Percentiles rank a stretch among this genome's conserved stretches.
Conservation (phyloP, 2,797 vertebrate species). For the Sibirionetta formosa region DNA sequence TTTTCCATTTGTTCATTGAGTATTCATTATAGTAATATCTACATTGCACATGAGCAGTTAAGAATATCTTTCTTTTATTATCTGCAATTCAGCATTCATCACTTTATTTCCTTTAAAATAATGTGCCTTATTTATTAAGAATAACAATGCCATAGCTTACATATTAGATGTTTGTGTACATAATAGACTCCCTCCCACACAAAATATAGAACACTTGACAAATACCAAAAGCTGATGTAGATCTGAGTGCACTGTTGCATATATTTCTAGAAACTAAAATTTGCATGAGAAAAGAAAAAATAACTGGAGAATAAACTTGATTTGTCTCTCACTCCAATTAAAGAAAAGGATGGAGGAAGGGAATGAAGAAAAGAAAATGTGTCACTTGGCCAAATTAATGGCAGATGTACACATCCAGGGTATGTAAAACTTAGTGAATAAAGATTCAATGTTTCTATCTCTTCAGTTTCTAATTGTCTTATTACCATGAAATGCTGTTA, state of each 20-base stretch:
- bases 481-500: neutral
- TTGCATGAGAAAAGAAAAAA: neutral
- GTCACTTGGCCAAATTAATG: neutral
- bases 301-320: neutral
- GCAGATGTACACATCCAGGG: neutral
- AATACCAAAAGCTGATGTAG: neutral
- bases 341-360: neutral
- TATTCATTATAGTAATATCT: neutral
- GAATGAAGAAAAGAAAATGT: neutral
- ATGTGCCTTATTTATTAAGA: neutral
- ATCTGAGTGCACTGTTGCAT: neutral
- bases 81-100: neutral
- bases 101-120: neutral
- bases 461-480: neutral
- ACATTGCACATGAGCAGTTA: neutral
- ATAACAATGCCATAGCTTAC: neutral
- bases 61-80: neutral
- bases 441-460: neutral
- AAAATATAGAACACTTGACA: neutral
- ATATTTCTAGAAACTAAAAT: neutral
- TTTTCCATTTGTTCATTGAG: neutral
- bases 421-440: neutral
- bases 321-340: neutral
- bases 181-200: rapidly evolving
- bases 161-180: neutral